These are phyloP conservation scores for Esox niger DNA, from an alignment of 2,113 vertebrate genomes.

Conservation along the genomic window DNA sequence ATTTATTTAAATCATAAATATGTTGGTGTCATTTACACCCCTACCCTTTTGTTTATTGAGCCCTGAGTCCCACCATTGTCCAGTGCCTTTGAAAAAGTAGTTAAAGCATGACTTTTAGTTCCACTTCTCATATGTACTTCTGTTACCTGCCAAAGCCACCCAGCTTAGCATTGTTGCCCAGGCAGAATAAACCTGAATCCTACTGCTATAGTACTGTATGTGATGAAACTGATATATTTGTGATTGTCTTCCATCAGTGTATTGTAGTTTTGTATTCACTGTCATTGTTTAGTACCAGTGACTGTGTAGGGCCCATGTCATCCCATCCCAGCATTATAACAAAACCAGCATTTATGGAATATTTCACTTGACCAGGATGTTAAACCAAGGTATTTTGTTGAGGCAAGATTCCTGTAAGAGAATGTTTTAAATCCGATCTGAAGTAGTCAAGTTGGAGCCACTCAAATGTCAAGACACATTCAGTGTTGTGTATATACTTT, in stretches of 20 bases:
- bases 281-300: background rate
- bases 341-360: background rate
- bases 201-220: constrained; percentile 20
- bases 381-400: background rate
- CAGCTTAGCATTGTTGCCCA: background rate
- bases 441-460: constrained; percentile 7
- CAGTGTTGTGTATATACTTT: constrained; percentile 24
- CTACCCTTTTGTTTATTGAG: constrained; percentile 21
- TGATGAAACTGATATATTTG: background rate
- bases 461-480: constrained; percentile 20
- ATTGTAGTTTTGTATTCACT: constrained; percentile 31
- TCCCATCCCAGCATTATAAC: background rate
- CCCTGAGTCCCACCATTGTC: constrained; percentile 46
- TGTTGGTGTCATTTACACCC: constrained; percentile 37
- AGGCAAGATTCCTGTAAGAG: background rate
- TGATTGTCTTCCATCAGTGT: constrained; percentile 19
- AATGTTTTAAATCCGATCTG: constrained; percentile 2
- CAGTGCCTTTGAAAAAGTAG: constrained; percentile 54
- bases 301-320: background rate
- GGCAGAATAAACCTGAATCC: constrained; percentile 11
- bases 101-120: constrained; percentile 54
- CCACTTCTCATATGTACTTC: constrained; percentile 33
- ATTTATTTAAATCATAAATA: constrained; percentile 70
- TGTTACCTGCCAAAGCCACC: constrained; percentile 21
- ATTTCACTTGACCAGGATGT: background rate